Evolutionary conservation across 2,113 vertebrate genomes (phyloP), one percentile per base, ranked within the genome.

Genomic region (Actinemys pallida): DNA sequence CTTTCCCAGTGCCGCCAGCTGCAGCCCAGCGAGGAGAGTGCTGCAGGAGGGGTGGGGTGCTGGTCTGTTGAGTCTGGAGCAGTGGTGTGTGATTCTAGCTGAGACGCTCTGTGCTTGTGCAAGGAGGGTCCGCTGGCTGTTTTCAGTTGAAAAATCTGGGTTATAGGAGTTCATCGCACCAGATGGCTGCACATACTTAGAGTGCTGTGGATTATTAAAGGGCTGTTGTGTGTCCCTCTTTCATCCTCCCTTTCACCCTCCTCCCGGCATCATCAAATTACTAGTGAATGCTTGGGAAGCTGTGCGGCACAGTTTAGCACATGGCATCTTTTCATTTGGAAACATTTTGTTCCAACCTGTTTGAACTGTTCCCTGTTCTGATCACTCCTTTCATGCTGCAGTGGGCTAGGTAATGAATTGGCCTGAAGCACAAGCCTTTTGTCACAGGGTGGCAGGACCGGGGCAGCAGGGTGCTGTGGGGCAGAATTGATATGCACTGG

Each of bases 191-290:
- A 35, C 57, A 59, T 93, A 79, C 96, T 97, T 97, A 94, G 78
- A 96, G 95, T 93, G 89, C 97, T 83, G 59, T 88, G 96, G 96
- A 97, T 98, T 97, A 97, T 96, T 96, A 94, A 97, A 97, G 82
- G 91, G 57, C 89, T 84, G 86, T 95, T 94, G 92, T 96, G 75
- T 95, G 91, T 91, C 91, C 82, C 95, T 96, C 95, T 97, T 96
- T 96, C 89, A 92, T 97, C 97, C 90, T 92, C 94, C 87, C 91
- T 91, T 92, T 96, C 86, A 92, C 94, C 88, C 90, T 93, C 53
- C 49, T 91, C 88, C 86, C 47, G 29, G 31, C 86, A 96, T 94
- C 93, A 92, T 93, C 94, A 93, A 94, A 96, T 96, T 92, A 95
- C 83, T 87, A 87, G 90, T 49, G 94, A 78, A 82, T 81, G 82